Percentiles rank a stretch among this genome's conserved stretches.
phyloP scores from a whole-genome alignment of 23 tunicate genomes.

The Halocynthia roretzi region DNA sequence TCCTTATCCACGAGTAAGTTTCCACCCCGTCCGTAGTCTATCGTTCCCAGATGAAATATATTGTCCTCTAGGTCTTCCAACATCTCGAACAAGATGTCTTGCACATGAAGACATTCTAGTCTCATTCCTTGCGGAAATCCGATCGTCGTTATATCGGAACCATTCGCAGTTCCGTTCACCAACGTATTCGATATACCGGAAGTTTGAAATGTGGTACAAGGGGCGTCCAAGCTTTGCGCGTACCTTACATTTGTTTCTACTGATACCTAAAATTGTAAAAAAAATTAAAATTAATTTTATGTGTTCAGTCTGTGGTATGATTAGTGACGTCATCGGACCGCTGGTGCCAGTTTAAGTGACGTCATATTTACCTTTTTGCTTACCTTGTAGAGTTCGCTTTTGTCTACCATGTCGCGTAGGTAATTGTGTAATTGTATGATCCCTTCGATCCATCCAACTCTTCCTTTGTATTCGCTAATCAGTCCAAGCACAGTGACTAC shows the following conservation, averaged over 20 bases:
- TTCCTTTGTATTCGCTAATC: constrained; percentile 80
- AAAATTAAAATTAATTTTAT: neutral
- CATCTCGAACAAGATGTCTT: constrained; percentile 85
- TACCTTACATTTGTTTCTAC: constrained; percentile 61
- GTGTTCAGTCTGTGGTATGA: neutral
- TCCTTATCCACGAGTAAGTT: constrained; percentile 28
- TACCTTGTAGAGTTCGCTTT: constrained; percentile 20
- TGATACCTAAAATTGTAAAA: constrained; percentile 33
- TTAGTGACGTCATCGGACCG: neutral
- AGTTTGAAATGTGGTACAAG: neutral
- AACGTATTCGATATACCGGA: neutral
- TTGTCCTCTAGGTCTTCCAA: constrained; percentile 78
- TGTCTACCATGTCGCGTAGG: constrained; percentile 13
- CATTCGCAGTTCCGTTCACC: neutral
- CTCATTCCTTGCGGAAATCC: constrained; percentile 26
- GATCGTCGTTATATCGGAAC: neutral
- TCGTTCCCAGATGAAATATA: constrained; percentile 33
- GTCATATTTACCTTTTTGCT: neutral
- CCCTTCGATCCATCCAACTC: constrained; percentile 46
- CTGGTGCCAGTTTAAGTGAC: no score
- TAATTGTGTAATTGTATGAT: constrained; percentile 19
- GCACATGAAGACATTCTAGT: constrained; percentile 16
- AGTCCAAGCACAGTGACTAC: constrained; percentile 30
- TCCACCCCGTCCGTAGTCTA: constrained; percentile 53
- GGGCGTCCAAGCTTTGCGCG: constrained; percentile 33